Percentiles rank a stretch among this genome's conserved stretches.
Conservation (phyloP, 2,888 invertebrate species). For the Archaeoteleia sp. region DNA sequence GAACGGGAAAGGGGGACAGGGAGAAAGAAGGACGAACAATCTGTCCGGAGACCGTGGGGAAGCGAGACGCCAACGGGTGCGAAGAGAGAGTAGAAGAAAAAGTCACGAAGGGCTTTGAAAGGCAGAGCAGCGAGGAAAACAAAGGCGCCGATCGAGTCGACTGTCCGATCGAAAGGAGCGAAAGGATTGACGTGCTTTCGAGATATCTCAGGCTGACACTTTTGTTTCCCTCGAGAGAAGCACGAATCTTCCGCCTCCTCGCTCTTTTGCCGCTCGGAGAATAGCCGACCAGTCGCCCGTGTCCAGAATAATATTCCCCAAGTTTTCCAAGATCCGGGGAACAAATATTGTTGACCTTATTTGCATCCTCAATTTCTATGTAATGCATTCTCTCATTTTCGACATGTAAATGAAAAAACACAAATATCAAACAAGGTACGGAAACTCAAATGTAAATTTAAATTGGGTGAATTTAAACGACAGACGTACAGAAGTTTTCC, state of each 20-base stretch:
- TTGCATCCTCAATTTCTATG: constrained; percentile 1
- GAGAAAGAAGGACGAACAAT: constrained; percentile 27
- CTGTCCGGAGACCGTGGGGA: no score
- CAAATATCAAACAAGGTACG: no score
- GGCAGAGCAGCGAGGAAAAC: constrained; percentile 62
- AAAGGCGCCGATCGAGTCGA: constrained; percentile 59
- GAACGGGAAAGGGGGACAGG: constrained; percentile 44
- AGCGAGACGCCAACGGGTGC: no score
- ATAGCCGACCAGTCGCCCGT: constrained; percentile 40
- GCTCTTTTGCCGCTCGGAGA: constrained; percentile 19
- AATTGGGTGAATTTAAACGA: no score
- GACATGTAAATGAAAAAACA: no score
- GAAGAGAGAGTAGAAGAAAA: constrained; percentile 18
- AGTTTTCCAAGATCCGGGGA: constrained; percentile 27
- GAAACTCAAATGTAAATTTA: no score
- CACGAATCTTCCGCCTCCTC: constrained; percentile 55
- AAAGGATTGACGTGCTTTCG: constrained; percentile 70
- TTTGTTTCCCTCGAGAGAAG: constrained; percentile 60
- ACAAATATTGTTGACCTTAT: constrained; percentile 27
- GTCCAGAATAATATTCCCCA: constrained; percentile 49
- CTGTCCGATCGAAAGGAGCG: constrained; percentile 62
- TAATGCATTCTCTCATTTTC: no score
- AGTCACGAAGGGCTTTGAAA: constrained; percentile 51
- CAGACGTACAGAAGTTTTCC: no score
- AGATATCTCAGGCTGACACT: constrained; percentile 65